Evolutionary conservation across 2,888 invertebrate species (phyloP).

Genomic region (Drosophila subsilvestris): DNA sequence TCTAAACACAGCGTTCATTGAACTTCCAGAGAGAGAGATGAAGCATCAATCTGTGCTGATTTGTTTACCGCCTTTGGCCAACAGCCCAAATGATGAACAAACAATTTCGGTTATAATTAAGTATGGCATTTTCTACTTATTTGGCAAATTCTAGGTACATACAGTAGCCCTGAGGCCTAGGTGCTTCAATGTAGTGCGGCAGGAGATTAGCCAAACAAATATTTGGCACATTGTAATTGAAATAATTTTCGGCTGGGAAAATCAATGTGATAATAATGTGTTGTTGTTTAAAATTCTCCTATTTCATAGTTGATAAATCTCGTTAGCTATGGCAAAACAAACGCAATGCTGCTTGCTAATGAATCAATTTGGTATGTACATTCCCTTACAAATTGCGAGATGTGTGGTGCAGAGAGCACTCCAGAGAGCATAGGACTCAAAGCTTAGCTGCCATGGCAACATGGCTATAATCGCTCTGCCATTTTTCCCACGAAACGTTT

Average conservation of each 20-base stretch:
- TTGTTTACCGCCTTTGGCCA: conserved; percentile 33
- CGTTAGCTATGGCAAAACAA: conserved; percentile 20
- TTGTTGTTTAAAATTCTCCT: too few relatives aligned
- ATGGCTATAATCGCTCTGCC: conserved; percentile 55
- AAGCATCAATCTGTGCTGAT: too few relatives aligned
- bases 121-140: conserved; percentile 36
- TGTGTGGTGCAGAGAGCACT: not conserved
- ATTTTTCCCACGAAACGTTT: conserved; percentile 59
- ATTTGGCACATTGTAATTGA: conserved; percentile 40
- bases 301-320: conserved; percentile 9
- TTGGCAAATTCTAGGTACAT: conserved; percentile 24
- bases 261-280: not conserved
- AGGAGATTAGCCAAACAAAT: conserved; percentile 32
- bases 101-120: conserved; percentile 45
- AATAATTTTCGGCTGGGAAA: conserved; percentile 23
- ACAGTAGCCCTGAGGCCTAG: conserved; percentile 6
- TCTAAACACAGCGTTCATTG: conserved; percentile 65
- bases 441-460: conserved; percentile 48
- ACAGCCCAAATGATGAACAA: conserved; percentile 34
- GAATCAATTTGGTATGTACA: conserved; percentile 25
- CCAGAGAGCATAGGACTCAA: conserved; percentile 34
- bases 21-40: conserved; percentile 54
- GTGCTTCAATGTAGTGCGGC: not conserved
- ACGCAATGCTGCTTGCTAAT: conserved; percentile 31
- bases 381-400: not conserved